Percentiles rank a stretch among this genome's conserved stretches.
These are phyloP conservation scores for Pteruthius melanotis DNA, from an alignment of 2,113 vertebrate genomes.

Conservation along the genomic window DNA sequence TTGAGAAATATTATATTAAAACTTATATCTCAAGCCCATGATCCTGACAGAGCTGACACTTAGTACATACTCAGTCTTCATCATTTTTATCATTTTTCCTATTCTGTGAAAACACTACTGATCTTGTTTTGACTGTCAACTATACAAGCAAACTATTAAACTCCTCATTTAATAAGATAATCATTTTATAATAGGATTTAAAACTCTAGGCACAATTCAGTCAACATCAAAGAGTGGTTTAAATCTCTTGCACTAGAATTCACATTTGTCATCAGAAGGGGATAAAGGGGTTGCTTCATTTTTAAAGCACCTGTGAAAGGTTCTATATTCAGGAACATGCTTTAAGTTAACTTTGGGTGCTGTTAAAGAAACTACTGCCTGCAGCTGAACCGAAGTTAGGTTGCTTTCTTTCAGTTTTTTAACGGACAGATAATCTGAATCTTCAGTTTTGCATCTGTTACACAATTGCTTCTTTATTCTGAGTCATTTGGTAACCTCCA, in stretches of 20 bases:
- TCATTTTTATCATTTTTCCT: background rate
- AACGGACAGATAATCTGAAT: background rate
- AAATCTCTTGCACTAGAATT: conserved; percentile 3
- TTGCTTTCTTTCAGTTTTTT: background rate
- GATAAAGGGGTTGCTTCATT: background rate
- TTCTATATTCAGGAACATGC: background rate
- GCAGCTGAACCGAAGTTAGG: background rate
- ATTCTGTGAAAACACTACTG: background rate
- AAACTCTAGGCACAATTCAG: background rate
- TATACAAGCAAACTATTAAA: background rate
- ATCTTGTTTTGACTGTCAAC: background rate
- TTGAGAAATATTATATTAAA: conserved; percentile 19
- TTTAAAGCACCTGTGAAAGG: background rate
- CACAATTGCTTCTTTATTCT: conserved; percentile 25
- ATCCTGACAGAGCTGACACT: background rate
- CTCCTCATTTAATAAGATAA: conserved; percentile 11
- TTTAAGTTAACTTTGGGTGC: background rate
- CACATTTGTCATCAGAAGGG: background rate
- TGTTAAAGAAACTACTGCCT: background rate
- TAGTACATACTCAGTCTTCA: background rate
- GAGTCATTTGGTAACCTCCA: conserved; percentile 29
- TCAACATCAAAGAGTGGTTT: background rate
- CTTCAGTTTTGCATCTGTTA: conserved; percentile 23
- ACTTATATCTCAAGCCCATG: background rate
- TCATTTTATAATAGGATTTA: conserved; percentile 17